Conservation (phyloP, 1,140 invertebrate genomes). For the Drosophila sp. region DNA sequence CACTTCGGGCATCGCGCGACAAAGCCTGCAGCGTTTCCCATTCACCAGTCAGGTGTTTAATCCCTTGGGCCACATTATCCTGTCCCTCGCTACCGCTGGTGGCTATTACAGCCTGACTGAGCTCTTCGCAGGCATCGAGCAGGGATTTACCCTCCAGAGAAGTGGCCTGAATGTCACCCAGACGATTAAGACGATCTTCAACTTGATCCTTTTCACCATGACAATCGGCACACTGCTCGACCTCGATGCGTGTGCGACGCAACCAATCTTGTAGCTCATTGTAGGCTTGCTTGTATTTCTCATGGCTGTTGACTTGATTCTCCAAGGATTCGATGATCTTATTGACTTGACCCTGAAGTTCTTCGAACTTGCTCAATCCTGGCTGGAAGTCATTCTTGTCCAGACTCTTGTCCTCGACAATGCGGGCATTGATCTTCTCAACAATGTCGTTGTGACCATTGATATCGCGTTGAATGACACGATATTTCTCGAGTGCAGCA, state of each 20-base stretch:
- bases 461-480: constrained; percentile 90
- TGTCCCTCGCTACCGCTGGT: constrained; percentile 94
- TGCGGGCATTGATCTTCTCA: constrained; percentile 88
- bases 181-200: constrained; percentile 88
- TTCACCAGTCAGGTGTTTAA: constrained; percentile 92
- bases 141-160: constrained; percentile 89
- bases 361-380: constrained; percentile 88
- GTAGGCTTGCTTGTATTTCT: constrained; percentile 92
- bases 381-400: constrained; percentile 88
- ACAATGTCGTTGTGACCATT: constrained; percentile 89
- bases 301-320: constrained; percentile 93
- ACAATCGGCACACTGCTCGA: constrained; percentile 93
- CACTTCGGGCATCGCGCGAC: constrained; percentile 90
- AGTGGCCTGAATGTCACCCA: constrained; percentile 87
- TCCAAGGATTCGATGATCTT: constrained; percentile 89
- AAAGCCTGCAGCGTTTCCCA: constrained; percentile 94
- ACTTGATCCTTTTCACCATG: constrained; percentile 92
- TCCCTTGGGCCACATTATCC: constrained; percentile 92
- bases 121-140: constrained; percentile 89
- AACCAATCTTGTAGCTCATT: constrained; percentile 94
- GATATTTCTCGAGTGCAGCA: constrained; percentile 92
- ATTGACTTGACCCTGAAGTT: constrained; percentile 86
- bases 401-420: constrained; percentile 87
- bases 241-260: constrained; percentile 90
- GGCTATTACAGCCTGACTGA: constrained; percentile 90